Conservation (phyloP, 1,140 invertebrate genomes). For the Meloidogyne hapla region DNA sequence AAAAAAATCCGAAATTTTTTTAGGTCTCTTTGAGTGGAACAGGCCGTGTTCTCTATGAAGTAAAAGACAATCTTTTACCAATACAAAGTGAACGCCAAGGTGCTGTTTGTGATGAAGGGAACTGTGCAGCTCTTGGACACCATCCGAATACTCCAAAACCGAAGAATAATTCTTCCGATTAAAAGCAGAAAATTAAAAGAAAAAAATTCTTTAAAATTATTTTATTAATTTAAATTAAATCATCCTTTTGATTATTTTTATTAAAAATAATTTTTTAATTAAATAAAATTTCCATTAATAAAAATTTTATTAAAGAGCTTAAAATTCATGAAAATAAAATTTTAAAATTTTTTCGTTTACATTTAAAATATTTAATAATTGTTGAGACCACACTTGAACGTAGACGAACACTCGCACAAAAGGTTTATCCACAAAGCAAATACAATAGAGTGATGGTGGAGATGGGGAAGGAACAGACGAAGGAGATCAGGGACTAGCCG, state of each 20-base stretch:
- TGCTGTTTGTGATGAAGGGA: slow-evolving; percentile 48
- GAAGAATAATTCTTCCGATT: not conserved
- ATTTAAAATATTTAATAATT: no score
- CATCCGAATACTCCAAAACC: slow-evolving; percentile 12
- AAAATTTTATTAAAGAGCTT: no score
- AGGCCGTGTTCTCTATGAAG: slow-evolving; percentile 48
- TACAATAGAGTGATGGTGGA: no score
- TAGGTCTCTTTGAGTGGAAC: slow-evolving; percentile 47
- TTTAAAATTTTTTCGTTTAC: no score
- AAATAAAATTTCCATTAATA: no score
- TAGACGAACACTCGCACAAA: no score
- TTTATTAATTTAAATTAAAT: not conserved
- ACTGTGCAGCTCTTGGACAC: slow-evolving; percentile 30
- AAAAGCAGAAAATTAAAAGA: no score
- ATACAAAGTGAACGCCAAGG: slow-evolving; percentile 44
- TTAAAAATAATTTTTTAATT: not conserved
- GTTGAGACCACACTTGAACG: no score
- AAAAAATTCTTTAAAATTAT: not conserved
- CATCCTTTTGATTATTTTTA: not conserved
- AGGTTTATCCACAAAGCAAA: no score
- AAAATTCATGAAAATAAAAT: no score
- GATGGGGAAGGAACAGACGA: no score
- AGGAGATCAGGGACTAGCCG: no score
- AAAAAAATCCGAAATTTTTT: not conserved
- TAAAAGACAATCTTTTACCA: slow-evolving; percentile 50